Base-by-base conservation (phyloP, 37 sponge, comb jelly and placozoan species). In the Petrosia ficiformis region DNA sequence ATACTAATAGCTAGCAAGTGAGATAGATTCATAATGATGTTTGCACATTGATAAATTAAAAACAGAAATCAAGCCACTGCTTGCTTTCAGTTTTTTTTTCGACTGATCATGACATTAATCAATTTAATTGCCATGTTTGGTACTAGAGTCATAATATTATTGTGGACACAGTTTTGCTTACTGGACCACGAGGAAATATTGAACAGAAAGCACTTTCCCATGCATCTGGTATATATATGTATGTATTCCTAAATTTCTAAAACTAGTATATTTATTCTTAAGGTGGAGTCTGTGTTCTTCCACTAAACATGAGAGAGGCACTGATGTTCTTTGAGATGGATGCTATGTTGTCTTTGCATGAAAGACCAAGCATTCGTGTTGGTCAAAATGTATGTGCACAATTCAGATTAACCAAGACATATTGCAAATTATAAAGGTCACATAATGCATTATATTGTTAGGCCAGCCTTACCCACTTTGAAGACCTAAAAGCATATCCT, bases 111-210 rank as follows among this genome's bases (percentile, higher is more conserved):
- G n/a, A n/a, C n/a, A n/a, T n/a, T n/a, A n/a, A n/a, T n/a, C n/a
- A n/a, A 24, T 34, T 16, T 10, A 24, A 22, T 39, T 71, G 44
- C 5, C 21, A 2, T 2, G 38, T 25, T 42, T 26, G 19, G 24
- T 68, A 42, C 28, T 44, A 71, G 72, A 38, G n/a, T 42, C 30
- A 71, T 26, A 42, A 11, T 5, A 44, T 71, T 71, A 41, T 37
- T 2, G 44, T 71, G 40, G 72, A 71, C 43, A 71, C 72, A 41
- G 72, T 71, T 31, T 16, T 71, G 43, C 38, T 71, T 3, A 71
- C 26, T 2, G 10, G 41, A 3, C 22, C 10, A 6, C 72, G 29
- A 28, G 39, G 1, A 26, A 39, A 71, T 26, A 37, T 22, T 41
- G 26, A 42, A 2, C 44, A 28, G 42, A 71, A 71, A 41, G 72